Evolutionary conservation across 1,140 invertebrate species (phyloP).

Genomic region (Drosophila pectinifera): DNA sequence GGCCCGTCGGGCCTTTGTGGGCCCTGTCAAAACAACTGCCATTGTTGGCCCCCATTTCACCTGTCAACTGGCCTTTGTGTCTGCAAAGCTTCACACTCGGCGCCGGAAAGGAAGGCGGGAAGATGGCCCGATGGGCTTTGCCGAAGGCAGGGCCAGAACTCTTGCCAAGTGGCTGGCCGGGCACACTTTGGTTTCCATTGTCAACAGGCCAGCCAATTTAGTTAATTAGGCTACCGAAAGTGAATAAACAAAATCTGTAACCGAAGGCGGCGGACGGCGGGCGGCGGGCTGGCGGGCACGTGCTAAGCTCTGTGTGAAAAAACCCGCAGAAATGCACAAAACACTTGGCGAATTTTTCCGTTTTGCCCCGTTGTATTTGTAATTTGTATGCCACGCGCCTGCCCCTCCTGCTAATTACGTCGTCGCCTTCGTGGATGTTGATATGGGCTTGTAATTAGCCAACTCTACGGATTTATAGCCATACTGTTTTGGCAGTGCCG

Average conservation of each 20-base stretch:
- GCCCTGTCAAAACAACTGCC: slow-evolving; percentile 57
- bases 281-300: slow-evolving; percentile 12
- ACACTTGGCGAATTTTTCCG: slow-evolving; percentile 60
- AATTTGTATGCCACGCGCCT: slow-evolving; percentile 56
- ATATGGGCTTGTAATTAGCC: slow-evolving; percentile 64
- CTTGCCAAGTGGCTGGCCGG: slow-evolving; percentile 11
- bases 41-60: slow-evolving; percentile 57
- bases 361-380: slow-evolving; percentile 59
- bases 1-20: slow-evolving; percentile 34
- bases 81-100: slow-evolving; percentile 51
- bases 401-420: slow-evolving; percentile 60
- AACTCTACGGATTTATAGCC: slow-evolving; percentile 59
- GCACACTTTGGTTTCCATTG: slow-evolving; percentile 44
- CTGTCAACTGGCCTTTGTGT: slow-evolving; percentile 52
- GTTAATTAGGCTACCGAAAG: slow-evolving; percentile 66
- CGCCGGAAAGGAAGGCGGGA: not conserved
- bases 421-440: slow-evolving; percentile 32
- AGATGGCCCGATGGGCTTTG: slow-evolving; percentile 11
- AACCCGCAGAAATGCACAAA: slow-evolving; percentile 52
- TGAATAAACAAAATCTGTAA: slow-evolving; percentile 55
- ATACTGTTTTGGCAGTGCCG: slow-evolving; percentile 29
- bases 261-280: slow-evolving; percentile 3
- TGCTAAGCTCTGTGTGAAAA: slow-evolving; percentile 47
- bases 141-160: slow-evolving; percentile 14
- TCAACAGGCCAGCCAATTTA: slow-evolving; percentile 54